Conservation (phyloP, 1,140 invertebrate species). For the Leptinotarsa lineolata region DNA sequence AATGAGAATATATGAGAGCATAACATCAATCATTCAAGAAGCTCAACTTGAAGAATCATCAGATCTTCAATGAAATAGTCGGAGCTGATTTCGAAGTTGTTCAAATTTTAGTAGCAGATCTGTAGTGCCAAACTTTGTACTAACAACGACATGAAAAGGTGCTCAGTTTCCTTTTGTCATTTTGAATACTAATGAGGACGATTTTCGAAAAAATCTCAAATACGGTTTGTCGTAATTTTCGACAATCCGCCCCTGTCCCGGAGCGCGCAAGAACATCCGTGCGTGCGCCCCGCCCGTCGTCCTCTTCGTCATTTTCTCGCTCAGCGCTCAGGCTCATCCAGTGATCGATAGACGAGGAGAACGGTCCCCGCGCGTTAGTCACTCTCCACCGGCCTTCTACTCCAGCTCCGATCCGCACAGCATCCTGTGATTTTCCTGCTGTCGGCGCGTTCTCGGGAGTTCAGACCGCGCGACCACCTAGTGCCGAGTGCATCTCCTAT, state of each 20-base stretch:
- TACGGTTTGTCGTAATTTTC: neutral
- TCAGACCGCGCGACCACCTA: neutral
- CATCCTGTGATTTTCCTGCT: neutral
- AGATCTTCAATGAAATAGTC: too few relatives aligned
- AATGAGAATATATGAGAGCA: too few relatives aligned
- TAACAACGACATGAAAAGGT: too few relatives aligned
- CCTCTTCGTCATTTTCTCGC: slow-evolving; percentile 7
- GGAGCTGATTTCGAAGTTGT: too few relatives aligned
- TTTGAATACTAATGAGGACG: too few relatives aligned
- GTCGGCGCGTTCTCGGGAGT: neutral
- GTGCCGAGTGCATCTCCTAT: neutral
- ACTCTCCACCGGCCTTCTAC: neutral
- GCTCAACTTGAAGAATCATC: too few relatives aligned
- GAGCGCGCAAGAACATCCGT: neutral
- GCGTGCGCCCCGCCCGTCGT: neutral
- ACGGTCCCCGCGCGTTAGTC: neutral
- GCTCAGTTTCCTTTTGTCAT: too few relatives aligned
- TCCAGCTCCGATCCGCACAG: neutral
- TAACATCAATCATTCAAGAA: too few relatives aligned
- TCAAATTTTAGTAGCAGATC: too few relatives aligned
- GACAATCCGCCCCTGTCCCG: neutral
- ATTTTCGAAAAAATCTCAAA: too few relatives aligned
- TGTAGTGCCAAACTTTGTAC: too few relatives aligned
- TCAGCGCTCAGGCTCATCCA: neutral
- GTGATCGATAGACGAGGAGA: slow-evolving; percentile 2